Base-by-base conservation (phyloP, 1,140 invertebrate genomes). In the Thaumetopoea pityocampa region DNA sequence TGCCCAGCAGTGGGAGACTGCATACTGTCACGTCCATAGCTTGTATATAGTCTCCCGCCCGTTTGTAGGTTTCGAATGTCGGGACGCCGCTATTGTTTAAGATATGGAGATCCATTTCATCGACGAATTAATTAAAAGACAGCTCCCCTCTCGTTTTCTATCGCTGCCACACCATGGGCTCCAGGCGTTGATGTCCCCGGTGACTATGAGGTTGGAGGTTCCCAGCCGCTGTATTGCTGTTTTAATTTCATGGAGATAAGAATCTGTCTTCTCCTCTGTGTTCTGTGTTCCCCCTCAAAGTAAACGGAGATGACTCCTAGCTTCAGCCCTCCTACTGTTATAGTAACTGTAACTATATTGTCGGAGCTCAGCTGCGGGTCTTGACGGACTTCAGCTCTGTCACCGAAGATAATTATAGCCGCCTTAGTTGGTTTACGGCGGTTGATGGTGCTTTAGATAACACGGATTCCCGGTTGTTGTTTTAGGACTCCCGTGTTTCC, bases 91-190 rank as follows among this genome's bases (percentile, higher is more conserved):
- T 48, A n/a, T n/a, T n/a, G n/a, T n/a, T n/a, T n/a, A n/a, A n/a
- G n/a, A n/a, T n/a, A n/a, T n/a, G n/a, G n/a, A n/a, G n/a, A n/a
- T n/a, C n/a, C n/a, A n/a, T n/a, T n/a, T n/a, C n/a, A n/a, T n/a
- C n/a, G n/a, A n/a, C n/a, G n/a, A n/a, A n/a, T n/a, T n/a, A n/a
- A n/a, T n/a, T n/a, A n/a, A n/a, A n/a, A n/a, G n/a, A n/a, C n/a
- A n/a, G n/a, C n/a, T n/a, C n/a, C n/a, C n/a, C n/a, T n/a, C n/a
- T n/a, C n/a, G n/a, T 62, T 24, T 36, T 61, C 51, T 12, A 7
- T 1, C 18, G 16, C 60, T 64, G 2, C 60, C 61, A 60, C 61
- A 68, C 57, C 57, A 68, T 5, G 34, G 24, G 20, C 54, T 65
- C 55, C 53, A 61, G 0, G 65, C 60, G 18, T 67, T 67, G 0